Evolutionary conservation across 2,797 vertebrate species (phyloP).

Genomic region (Eurystomus glaucurus): DNA sequence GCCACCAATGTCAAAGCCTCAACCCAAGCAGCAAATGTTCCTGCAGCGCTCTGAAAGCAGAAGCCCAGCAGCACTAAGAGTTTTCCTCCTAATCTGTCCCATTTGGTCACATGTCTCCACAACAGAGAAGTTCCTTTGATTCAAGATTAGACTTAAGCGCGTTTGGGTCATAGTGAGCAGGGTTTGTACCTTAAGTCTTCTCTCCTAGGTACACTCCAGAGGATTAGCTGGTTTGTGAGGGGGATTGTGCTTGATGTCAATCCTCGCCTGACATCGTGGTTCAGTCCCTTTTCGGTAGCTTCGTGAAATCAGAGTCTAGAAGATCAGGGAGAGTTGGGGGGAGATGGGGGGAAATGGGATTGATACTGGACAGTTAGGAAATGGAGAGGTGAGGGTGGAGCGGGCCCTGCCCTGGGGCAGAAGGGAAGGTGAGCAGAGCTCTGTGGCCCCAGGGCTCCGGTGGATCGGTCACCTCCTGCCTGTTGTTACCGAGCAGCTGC

Average conservation of each 20-base stretch:
- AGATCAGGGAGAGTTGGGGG: background rate
- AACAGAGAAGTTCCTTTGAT: constrained; percentile 21
- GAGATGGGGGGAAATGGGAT: background rate
- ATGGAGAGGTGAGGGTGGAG: background rate
- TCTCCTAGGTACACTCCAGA: background rate
- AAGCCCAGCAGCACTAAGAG: background rate
- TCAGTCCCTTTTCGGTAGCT: background rate
- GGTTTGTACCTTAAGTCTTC: background rate
- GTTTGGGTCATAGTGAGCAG: background rate
- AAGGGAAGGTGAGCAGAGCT: background rate
- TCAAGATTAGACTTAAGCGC: background rate
- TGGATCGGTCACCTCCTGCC: fast-evolving
- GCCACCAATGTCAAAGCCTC: fast-evolving
- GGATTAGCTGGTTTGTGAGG: background rate
- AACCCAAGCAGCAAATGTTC: background rate
- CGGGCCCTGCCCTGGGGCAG: fast-evolving
- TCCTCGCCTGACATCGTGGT: background rate
- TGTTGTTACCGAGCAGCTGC: background rate
- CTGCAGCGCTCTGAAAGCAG: background rate
- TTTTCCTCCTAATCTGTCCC: background rate
- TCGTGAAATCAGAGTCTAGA: background rate
- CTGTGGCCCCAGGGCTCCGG: background rate
- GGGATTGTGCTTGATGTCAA: background rate
- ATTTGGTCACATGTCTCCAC: background rate
- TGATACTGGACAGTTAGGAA: fast-evolving